These are phyloP conservation scores for Sycophila texana DNA, from an alignment of 2,888 invertebrate species.

Conservation along the genomic window DNA sequence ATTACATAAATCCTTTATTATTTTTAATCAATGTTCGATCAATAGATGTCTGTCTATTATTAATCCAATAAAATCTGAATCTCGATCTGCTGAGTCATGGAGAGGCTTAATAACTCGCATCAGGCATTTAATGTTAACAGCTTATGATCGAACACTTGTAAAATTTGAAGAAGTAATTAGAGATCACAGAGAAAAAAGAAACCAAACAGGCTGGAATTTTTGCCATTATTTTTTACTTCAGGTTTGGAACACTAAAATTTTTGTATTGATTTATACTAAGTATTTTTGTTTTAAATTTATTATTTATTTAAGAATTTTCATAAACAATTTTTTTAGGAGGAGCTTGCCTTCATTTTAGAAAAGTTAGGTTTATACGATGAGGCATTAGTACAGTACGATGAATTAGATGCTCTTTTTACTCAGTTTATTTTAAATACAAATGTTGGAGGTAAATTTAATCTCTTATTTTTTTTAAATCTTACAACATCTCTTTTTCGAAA, in stretches of 20 bases:
- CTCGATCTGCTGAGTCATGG: conserved; percentile 94
- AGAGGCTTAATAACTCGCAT: conserved; percentile 89
- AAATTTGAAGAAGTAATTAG: conserved; percentile 94
- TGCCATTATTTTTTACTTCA: conserved; percentile 95
- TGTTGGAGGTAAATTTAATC: conserved; percentile 79
- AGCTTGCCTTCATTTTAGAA: conserved; percentile 95
- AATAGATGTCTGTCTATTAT: conserved; percentile 92
- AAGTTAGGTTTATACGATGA: conserved; percentile 96
- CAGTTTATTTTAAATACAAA: conserved; percentile 97
- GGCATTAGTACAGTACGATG: conserved; percentile 97
- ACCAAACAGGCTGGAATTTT: conserved; percentile 95
- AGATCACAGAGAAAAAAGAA: conserved; percentile 91
- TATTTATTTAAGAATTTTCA: conserved; percentile 29
- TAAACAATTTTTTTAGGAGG: conserved; percentile 82
- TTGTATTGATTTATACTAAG: conserved; percentile 27
- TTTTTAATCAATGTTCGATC: conserved; percentile 69
- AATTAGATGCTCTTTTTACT: conserved; percentile 96
- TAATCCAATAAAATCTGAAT: conserved; percentile 93
- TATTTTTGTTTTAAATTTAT: too few species aligned
- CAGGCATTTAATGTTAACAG: conserved; percentile 88
- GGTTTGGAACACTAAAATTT: conserved; percentile 75
- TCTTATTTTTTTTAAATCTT: not conserved
- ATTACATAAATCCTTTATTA: not conserved
- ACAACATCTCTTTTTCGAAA: not conserved
- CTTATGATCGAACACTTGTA: conserved; percentile 90